Conservation (phyloP, 2,113 vertebrate genomes). For the Sterrhoptilus dennistouni region DNA sequence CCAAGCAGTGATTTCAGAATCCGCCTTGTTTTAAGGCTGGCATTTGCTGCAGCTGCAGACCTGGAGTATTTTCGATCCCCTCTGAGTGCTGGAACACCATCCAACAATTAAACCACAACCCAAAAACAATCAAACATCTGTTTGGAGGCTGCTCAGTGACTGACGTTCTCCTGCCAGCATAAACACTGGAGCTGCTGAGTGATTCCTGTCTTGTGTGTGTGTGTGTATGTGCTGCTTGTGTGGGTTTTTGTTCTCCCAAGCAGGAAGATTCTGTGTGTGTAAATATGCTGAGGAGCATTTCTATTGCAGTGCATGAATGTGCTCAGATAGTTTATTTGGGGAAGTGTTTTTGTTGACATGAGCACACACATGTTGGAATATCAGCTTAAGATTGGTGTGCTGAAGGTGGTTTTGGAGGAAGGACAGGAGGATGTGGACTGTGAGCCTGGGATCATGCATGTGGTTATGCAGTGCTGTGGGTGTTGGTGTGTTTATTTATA, state of each 20-base stretch:
- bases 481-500: not conserved
- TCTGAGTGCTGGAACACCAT: conserved; percentile 81
- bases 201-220: conserved; percentile 60
- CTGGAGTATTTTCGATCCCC: conserved; percentile 78
- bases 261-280: not conserved
- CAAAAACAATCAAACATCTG: conserved; percentile 92
- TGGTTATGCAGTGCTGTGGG: not conserved
- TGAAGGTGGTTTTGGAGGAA: conserved; percentile 2
- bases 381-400: not conserved
- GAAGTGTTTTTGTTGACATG: not conserved
- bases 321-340: not conserved
- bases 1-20: conserved; percentile 72
- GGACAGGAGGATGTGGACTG: not conserved
- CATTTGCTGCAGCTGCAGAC: conserved; percentile 84
- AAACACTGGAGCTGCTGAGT: conserved; percentile 66
- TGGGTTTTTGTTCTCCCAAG: not conserved
- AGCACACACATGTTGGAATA: not conserved
- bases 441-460: not conserved
- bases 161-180: conserved; percentile 77
- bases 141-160: conserved; percentile 82
- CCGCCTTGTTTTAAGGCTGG: conserved; percentile 71
- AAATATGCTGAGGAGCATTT: not conserved
- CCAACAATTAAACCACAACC: conserved; percentile 89
- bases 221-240: not conserved
- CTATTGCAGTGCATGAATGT: not conserved